Evolutionary conservation across 1,140 invertebrate genomes (phyloP).

Genomic region (Microvelia longipes): DNA sequence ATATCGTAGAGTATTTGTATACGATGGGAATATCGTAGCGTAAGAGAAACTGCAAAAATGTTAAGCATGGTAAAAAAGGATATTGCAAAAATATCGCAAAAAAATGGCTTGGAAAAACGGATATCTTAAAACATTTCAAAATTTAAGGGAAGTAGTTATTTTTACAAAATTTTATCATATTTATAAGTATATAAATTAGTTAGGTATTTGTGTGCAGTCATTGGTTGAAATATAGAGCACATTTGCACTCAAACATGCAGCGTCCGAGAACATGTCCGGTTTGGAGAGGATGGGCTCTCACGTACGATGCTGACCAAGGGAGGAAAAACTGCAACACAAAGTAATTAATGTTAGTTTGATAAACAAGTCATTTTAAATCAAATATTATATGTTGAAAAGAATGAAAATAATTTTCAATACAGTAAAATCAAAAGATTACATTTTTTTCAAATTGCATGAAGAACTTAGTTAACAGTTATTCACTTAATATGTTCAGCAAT

Average conservation of each 20-base stretch:
- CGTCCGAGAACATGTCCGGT: not conserved
- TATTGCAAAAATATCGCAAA: no score
- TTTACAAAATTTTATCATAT: no score
- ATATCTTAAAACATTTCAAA: no score
- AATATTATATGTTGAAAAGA: not conserved
- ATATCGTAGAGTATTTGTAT: no score
- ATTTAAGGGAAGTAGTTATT: no score
- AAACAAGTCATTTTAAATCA: not conserved
- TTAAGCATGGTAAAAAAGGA: no score
- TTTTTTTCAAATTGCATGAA: not conserved
- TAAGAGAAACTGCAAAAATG: no score
- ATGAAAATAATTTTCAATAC: not conserved
- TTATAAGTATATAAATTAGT: no score
- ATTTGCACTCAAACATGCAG: not conserved
- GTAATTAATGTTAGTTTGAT: not conserved
- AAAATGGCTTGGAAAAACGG: no score
- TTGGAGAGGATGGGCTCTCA: not conserved
- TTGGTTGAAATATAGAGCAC: no score
- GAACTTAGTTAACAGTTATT: not conserved
- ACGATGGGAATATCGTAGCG: no score
- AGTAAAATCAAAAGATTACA: not conserved
- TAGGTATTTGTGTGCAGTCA: no score
- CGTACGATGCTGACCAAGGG: not conserved
- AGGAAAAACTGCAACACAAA: not conserved
- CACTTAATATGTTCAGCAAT: not conserved